A percentile compares a stretch with the other conserved stretches of the same genome.
These are phyloP conservation scores for Muscicapa adusta DNA, from an alignment of 2,113 vertebrate genomes.

Conservation along the genomic window DNA sequence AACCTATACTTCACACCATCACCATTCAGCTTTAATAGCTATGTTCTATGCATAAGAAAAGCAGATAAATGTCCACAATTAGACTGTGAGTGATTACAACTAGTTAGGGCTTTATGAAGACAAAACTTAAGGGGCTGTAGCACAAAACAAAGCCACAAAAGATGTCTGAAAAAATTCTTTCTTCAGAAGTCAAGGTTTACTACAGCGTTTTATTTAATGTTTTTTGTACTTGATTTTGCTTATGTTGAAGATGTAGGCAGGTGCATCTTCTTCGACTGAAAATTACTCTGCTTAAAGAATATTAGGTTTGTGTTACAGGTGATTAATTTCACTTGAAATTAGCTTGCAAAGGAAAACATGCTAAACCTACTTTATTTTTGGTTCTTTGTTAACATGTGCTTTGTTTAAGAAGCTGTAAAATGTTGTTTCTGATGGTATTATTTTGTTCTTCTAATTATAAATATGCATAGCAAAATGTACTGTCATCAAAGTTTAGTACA, in stretches of 20 bases:
- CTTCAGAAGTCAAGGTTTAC: conserved; percentile 76
- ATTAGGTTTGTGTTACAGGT: conserved; percentile 63
- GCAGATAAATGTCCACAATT: conserved; percentile 96
- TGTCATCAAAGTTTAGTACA: background rate
- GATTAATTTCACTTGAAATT: conserved; percentile 65
- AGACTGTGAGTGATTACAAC: conserved; percentile 89
- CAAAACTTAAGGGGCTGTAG: conserved; percentile 83
- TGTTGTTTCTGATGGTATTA: background rate
- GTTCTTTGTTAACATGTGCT: background rate
- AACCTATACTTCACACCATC: conserved; percentile 91
- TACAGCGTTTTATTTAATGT: conserved; percentile 64
- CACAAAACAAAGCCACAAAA: conserved; percentile 86
- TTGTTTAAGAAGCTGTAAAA: background rate
- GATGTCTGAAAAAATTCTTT: conserved; percentile 77
- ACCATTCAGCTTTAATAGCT: conserved; percentile 92
- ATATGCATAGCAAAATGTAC: background rate
- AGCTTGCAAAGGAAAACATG: conserved; percentile 60
- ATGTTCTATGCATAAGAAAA: conserved; percentile 87
- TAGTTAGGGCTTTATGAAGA: conserved; percentile 84
- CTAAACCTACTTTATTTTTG: conserved; percentile 46
- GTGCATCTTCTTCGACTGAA: conserved; percentile 78
- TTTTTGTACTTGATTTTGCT: conserved; percentile 78
- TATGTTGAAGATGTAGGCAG: conserved; percentile 83
- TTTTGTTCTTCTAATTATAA: conserved; percentile 5
- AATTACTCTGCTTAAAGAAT: conserved; percentile 71